Evolutionary conservation across 2,888 invertebrate species (phyloP), one percentile per base, ranked within the genome.

Genomic region (Kuschelorhynchus macadamiae): DNA sequence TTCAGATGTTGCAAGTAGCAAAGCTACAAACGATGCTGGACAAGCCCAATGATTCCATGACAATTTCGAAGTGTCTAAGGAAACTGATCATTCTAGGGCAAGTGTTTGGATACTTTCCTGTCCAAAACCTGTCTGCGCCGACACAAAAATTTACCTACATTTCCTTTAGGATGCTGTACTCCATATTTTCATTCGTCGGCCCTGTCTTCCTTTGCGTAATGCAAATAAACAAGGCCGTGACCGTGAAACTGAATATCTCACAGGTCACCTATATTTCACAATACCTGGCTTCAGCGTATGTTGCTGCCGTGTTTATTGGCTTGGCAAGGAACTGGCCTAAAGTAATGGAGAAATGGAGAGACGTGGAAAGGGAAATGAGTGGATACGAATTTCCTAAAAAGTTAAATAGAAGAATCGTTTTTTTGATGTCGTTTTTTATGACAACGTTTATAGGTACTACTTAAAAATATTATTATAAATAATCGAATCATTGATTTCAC

Each of bases 31-130:
- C n/a, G n/a, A n/a, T n/a, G n/a, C n/a, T n/a, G n/a, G n/a, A n/a
- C n/a, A n/a, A n/a, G n/a, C n/a, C n/a, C n/a, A 36, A 33, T 20
- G 20, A 57, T 1, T 7, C 17, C 21, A 60, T 60, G 50, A 41
- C 60, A 12, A 67, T 72, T 11, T 68, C 63, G 17, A 50, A 66
- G 39, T 50, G 50, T 12, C 60, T 71, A 5, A 67, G 61, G 21
- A 73, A 68, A 63, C 8, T 68, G 1, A 66, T 75, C 16, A 17
- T 75, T 1, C 16, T 73, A n/a, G 71, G 63, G 18, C 75, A 75
- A 69, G 41, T 73, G 25, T 73, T 74, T 32, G 75, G 73, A n/a
- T 74, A 68, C 21, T 72, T 76, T 68, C 76, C 76, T 1, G 47
- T 76, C n/a, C 39, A 21, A 3, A 71, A 72, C 14, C 49, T 74